phyloP scores from a whole-genome alignment of 2,797 vertebrate genomes.

The Sardinella longiceps region DNA sequence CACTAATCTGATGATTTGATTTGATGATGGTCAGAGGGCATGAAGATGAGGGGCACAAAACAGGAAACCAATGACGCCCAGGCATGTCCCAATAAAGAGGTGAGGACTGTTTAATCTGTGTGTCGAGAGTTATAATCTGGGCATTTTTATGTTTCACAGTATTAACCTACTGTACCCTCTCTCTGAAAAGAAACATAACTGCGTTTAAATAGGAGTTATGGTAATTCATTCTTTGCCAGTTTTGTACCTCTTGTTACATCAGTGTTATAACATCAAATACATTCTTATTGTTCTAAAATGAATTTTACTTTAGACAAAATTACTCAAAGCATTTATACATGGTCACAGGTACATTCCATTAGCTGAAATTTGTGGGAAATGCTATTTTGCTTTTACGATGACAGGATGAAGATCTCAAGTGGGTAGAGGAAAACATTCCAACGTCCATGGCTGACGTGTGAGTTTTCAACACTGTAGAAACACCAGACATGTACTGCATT shows the following conservation, averaged over 20 bases:
- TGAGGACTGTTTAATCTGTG: slow-evolving; percentile 60
- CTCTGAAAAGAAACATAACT: not conserved
- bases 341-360: not conserved
- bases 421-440: slow-evolving; percentile 96
- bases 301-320: too few relatives aligned
- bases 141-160: not conserved
- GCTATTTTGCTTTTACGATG: slow-evolving; percentile 25
- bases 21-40: slow-evolving; percentile 79
- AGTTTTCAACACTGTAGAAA: slow-evolving; percentile 64
- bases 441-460: slow-evolving; percentile 94
- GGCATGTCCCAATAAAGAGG: slow-evolving; percentile 87
- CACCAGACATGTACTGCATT: not conserved
- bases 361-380: not conserved
- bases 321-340: not conserved
- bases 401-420: slow-evolving; percentile 94
- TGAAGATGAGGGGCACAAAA: slow-evolving; percentile 96
- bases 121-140: not conserved
- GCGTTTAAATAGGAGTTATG: not conserved
- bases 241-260: too few relatives aligned
- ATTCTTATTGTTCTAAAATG: not conserved
- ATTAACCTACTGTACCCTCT: not conserved
- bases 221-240: not conserved
- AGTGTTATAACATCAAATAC: too few relatives aligned
- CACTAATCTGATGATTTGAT: not conserved
- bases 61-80: slow-evolving; percentile 87